Evolutionary conservation across 2,113 vertebrate species (phyloP), one percentile per base, ranked within the genome.

Genomic region (Hypomesus transpacificus): DNA sequence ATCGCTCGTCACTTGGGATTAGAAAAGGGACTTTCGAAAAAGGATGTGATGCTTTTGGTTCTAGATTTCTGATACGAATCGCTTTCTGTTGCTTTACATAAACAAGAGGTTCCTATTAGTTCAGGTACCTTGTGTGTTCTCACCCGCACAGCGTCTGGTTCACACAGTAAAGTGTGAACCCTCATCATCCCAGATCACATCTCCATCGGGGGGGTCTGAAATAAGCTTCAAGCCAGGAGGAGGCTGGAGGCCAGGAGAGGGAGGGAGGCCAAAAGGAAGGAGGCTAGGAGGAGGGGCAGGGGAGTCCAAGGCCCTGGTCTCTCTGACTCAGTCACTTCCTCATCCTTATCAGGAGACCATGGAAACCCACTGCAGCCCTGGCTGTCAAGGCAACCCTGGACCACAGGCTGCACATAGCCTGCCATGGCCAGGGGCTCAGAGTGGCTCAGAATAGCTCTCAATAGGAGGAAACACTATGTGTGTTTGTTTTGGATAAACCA

Each of bases 391-490:
- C 87, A 89, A 86, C 88, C 64, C 22, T 14, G 14, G 22, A 4
- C 22, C 26, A 17, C 34, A 39, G 62, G 2, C 17, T 18, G 17
- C 73, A 61, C 68, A 74, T 71, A 83, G 76, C 50, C 64, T 50
- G 65, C 78, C 68, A 39, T 79, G 65, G 65, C 69, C 68, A 65
- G 31, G 24, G 24, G 58, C 69, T 75, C 73, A 62, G 70, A 67
- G 64, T n/a, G 70, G 80, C 77, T 86, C 82, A 82, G 76, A 84
- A 71, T 76, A 80, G 72, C 34, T 11, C 66, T 89, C 79, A 86
- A 84, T 85, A 39, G 83, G n/a, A 86, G 82, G 87, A 87, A 84
- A 69, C 79, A 77, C 87, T 89, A 67, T 71, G 84, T 77, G 59
- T 78, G 69, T 28, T 50, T 78, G 24, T 80, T 66, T 28, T 74